Conservation (phyloP, 2,888 invertebrate species). For the Ashinkailepas kermadecensis region DNA sequence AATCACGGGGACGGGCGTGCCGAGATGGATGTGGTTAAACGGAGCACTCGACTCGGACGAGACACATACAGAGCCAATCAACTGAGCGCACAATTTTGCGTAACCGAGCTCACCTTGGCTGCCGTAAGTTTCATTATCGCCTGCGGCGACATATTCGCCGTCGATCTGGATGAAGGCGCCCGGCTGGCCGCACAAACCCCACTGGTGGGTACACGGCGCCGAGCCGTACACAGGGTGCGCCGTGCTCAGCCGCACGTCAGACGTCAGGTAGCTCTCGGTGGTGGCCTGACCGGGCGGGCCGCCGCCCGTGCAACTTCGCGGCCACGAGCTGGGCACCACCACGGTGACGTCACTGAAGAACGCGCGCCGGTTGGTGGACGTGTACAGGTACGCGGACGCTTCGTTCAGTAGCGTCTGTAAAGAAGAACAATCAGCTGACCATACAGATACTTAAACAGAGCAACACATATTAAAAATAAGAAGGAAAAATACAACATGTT, state of each 20-base stretch:
- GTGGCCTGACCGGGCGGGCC: slow-evolving; percentile 42
- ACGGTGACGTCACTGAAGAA: slow-evolving; percentile 53
- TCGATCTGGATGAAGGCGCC: slow-evolving; percentile 53
- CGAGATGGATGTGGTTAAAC: too few species aligned
- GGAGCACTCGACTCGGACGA: too few species aligned
- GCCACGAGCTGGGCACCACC: slow-evolving; percentile 54
- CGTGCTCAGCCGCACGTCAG: slow-evolving; percentile 47
- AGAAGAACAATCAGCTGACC: too few species aligned
- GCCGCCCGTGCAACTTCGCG: slow-evolving; percentile 41
- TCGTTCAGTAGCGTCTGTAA: slow-evolving; percentile 49
- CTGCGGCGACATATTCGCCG: slow-evolving; percentile 36
- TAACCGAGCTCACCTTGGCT: neutral
- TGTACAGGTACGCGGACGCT: slow-evolving; percentile 52
- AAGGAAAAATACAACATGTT: too few species aligned
- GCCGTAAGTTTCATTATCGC: slow-evolving; percentile 23
- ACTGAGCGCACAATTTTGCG: too few species aligned
- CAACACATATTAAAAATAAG: too few species aligned
- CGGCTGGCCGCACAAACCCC: slow-evolving; percentile 51
- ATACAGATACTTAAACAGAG: too few species aligned
- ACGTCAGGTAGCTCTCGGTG: slow-evolving; percentile 25
- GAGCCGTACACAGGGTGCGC: slow-evolving; percentile 48
- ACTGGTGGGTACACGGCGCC: slow-evolving; percentile 55
- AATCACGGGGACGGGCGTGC: too few species aligned
- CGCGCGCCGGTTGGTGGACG: slow-evolving; percentile 51
- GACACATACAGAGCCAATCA: slow-evolving; percentile 33